Conservation (phyloP, 2,888 invertebrate species). For the Cephalotes varians region DNA sequence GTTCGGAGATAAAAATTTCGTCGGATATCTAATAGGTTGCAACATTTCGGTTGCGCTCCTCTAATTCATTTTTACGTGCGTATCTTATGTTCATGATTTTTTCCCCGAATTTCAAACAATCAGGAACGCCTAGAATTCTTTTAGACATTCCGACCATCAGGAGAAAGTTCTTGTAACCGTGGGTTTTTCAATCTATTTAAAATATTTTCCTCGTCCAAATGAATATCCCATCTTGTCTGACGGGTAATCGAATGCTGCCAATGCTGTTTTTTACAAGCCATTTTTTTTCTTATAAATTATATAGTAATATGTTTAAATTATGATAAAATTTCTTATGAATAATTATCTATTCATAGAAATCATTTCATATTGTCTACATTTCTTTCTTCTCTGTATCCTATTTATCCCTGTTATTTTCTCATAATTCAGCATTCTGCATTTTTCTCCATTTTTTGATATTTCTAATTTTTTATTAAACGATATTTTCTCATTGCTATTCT, state of each 20-base stretch:
- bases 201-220: background rate
- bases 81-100: background rate
- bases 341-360: background rate
- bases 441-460: background rate
- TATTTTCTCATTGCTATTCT: background rate
- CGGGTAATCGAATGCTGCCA: background rate
- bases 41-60: background rate
- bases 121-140: background rate
- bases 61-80: slow-evolving; percentile 2
- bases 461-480: background rate
- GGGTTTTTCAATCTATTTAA: background rate
- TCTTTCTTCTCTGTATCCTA: background rate
- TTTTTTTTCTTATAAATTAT: background rate
- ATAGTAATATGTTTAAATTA: background rate
- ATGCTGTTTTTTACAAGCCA: background rate
- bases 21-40: slow-evolving; percentile 5
- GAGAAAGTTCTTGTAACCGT: background rate
- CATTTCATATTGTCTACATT: background rate
- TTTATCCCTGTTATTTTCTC: background rate
- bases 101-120: background rate
- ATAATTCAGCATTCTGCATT: background rate
- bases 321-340: background rate
- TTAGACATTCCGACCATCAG: background rate
- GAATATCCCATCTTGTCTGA: background rate
- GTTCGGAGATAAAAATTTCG: slow-evolving; percentile 33